Conservation (phyloP, 1,140 invertebrate genomes). For the Dendroctonus valens region DNA sequence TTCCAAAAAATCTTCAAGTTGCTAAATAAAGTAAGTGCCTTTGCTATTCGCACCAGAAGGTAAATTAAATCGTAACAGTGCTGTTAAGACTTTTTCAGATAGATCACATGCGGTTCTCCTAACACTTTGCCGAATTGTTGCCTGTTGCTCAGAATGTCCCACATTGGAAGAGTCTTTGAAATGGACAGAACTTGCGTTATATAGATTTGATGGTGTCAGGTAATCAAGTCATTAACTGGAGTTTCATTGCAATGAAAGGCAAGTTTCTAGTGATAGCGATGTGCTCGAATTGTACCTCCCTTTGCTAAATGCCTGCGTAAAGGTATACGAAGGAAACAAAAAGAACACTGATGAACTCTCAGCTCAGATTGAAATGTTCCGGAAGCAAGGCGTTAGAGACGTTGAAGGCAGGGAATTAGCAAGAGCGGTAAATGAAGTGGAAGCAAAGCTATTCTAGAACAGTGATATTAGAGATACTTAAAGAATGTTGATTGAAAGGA, state of each 20-base stretch:
- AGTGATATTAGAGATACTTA: no score
- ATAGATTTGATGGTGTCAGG: constrained; percentile 60
- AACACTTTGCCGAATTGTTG: constrained; percentile 70
- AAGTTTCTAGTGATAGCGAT: constrained; percentile 59
- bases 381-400: constrained; percentile 61
- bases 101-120: constrained; percentile 65
- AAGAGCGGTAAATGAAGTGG: constrained; percentile 32
- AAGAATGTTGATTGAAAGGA: no score
- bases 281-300: constrained; percentile 66
- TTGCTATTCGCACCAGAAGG: constrained; percentile 2
- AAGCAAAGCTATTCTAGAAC: constrained; percentile 29
- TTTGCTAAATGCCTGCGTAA: constrained; percentile 65
- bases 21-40: constrained; percentile 61
- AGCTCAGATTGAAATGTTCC: constrained; percentile 58
- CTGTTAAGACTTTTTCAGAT: constrained; percentile 64
- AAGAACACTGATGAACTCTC: constrained; percentile 62
- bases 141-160: constrained; percentile 55
- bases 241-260: not conserved
- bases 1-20: constrained; percentile 71
- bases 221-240: constrained; percentile 1
- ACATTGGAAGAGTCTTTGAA: constrained; percentile 56
- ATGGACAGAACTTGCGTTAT: constrained; percentile 69
- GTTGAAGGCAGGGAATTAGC: constrained; percentile 56
- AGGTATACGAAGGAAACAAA: constrained; percentile 65
- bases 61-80: not conserved